Percentiles rank a stretch among this genome's conserved stretches.
These are phyloP conservation scores for Anneissia japonica DNA, from an alignment of 35 echinoderm and acorn worm genomes.

Conservation along the genomic window DNA sequence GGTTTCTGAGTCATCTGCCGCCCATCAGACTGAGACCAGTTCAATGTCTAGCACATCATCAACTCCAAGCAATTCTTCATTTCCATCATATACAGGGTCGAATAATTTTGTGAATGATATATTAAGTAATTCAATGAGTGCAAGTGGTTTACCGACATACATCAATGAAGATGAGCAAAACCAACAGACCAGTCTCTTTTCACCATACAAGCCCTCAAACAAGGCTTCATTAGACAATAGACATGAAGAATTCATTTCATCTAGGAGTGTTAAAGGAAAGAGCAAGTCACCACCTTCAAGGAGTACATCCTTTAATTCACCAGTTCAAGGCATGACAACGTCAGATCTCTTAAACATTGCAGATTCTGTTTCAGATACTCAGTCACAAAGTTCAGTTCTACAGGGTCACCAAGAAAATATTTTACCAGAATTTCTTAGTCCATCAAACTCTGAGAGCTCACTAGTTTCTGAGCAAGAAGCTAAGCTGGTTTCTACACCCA, in stretches of 20 bases:
- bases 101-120: conserved; percentile 44
- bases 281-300: not conserved
- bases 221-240: not conserved
- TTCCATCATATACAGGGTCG: not conserved
- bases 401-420: conserved; percentile 9
- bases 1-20: not conserved
- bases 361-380: conserved; percentile 11
- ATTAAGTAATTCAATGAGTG: conserved; percentile 75
- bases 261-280: not conserved
- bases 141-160: conserved; percentile 65
- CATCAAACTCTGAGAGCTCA: conserved; percentile 19
- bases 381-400: conserved; percentile 26
- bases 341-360: conserved; percentile 22
- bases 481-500: not conserved
- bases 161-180: conserved; percentile 51
- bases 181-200: not conserved
- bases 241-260: not conserved
- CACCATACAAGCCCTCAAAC: conserved; percentile 16
- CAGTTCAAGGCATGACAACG: not conserved
- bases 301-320: not conserved
- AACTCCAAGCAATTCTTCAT: not conserved
- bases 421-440: conserved; percentile 15
- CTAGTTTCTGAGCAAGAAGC: not conserved
- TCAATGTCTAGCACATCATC: not conserved
- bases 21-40: not conserved